A percentile compares a stretch with the other conserved stretches of the same genome.
Evolutionary conservation across 1,140 invertebrate genomes (phyloP).

Genomic region (Leptinotarsa texana): DNA sequence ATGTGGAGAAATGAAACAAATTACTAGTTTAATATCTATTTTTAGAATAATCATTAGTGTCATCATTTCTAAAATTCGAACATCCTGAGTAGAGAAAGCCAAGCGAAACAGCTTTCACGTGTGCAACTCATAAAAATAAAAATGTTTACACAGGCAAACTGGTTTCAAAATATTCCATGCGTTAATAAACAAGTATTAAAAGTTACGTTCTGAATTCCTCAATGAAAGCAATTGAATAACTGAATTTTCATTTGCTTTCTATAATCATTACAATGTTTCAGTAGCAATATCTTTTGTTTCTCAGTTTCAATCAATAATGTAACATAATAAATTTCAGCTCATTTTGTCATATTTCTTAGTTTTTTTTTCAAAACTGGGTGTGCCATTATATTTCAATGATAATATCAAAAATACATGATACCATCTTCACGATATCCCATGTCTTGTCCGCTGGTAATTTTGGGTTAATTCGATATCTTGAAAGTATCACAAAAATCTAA

Average conservation of each 20-base stretch:
- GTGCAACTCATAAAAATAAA: slow-evolving; percentile 16
- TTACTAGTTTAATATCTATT: background rate
- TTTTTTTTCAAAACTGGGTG: too few relatives aligned
- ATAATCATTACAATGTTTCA: too few relatives aligned
- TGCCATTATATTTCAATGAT: too few relatives aligned
- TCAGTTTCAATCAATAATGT: too few relatives aligned
- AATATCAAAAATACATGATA: too few relatives aligned
- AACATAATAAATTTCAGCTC: too few relatives aligned
- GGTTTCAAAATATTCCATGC: slow-evolving; percentile 10
- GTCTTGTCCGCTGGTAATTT: too few relatives aligned
- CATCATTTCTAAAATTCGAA: slow-evolving; percentile 1
- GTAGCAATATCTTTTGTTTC: too few relatives aligned
- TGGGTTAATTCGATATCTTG: too few relatives aligned
- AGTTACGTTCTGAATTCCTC: slow-evolving; percentile 18
- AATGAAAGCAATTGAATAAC: background rate
- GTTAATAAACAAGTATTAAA: slow-evolving; percentile 16
- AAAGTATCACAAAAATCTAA: too few relatives aligned
- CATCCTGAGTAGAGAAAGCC: slow-evolving; percentile 15
- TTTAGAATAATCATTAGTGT: slow-evolving; percentile 8
- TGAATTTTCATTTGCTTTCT: background rate
- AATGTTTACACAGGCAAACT: slow-evolving; percentile 13
- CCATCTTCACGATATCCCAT: too few relatives aligned
- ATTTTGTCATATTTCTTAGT: too few relatives aligned
- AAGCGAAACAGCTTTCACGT: slow-evolving; percentile 19
- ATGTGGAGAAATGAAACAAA: background rate